Base-by-base conservation (phyloP, 2,888 invertebrate genomes). In the Synergus umbraculus region DNA sequence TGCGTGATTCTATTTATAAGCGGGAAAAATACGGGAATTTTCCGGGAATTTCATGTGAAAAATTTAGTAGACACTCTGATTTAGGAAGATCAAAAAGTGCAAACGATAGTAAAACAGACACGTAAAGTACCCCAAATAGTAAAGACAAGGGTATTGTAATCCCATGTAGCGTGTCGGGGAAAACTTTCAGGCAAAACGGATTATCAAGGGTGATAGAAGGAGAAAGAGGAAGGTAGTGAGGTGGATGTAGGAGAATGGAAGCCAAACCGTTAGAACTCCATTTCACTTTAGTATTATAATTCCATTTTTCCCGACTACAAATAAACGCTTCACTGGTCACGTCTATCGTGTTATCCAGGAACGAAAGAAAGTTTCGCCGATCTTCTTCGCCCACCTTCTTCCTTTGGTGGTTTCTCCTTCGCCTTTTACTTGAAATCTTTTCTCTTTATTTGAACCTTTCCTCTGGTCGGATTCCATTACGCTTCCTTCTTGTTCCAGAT, bases 241-340 rank as follows among this genome's bases (percentile, higher is more conserved):
- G 9, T 60, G 60, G 22, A 60, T 22, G 8, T 43, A 54, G 49
- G 22, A 60, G 18, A 76, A 76, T 49, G 65, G 76, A 76, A 78
- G 22, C 77, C 64, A 54, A 83, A 85, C 84, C 85, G 85, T 87
- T 86, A 85, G 85, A 88, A 86, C 85, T 88, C 84, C 85, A 86
- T 89, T 88, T 86, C 85, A 84, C 86, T 88, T 87, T 85, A 87
- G 54, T 73, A 73, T 88, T 86, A 87, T 88, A 88, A 89, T 89
- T 88, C 85, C 87, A 89, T 87, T 88, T 88, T 88, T 89, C 85
- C 83, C 82, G 82, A 86, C 85, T 83, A 86, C 85, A 89, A 88
- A 89, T 89, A 89, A 89, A 88, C 86, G 89, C 87, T 87, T 79
- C 78, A 84, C 83, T 86, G 86, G 83, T 78, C 86, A 85, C 87